phyloP scores from a whole-genome alignment of 2,797 vertebrate species.

The Oryzias sinensis region DNA sequence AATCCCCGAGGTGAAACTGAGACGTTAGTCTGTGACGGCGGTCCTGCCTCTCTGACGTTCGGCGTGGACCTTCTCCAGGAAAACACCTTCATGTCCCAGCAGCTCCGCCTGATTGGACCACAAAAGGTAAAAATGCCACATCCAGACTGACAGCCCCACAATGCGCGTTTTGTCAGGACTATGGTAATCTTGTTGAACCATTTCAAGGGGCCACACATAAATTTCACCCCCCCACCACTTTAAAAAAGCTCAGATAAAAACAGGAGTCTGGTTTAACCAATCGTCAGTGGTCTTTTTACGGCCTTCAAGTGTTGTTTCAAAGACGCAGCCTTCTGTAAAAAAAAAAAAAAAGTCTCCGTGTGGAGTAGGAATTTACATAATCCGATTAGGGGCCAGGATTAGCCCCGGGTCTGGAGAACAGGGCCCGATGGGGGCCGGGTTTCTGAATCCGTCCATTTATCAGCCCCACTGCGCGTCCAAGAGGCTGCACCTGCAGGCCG shows the following conservation, averaged over 20 bases:
- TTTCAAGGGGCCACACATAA: conserved; percentile 77
- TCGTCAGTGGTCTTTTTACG: conserved; percentile 79
- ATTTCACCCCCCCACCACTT: conserved; percentile 70
- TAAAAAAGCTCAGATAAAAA: conserved; percentile 67
- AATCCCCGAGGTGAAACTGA: conserved; percentile 69
- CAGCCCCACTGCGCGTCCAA: conserved; percentile 82
- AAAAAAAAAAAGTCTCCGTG: conserved; percentile 72
- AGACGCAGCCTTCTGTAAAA: conserved; percentile 76
- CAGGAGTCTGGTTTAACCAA: conserved; percentile 78
- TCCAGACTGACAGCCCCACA: conserved; percentile 77
- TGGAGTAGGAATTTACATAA: conserved; percentile 99
- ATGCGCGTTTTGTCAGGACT: conserved; percentile 78
- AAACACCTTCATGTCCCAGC: conserved; percentile 63
- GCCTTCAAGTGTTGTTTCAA: conserved; percentile 85
- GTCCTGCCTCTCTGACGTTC: conserved; percentile 57
- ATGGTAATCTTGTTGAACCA: conserved; percentile 81
- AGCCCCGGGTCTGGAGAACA: conserved; percentile 84
- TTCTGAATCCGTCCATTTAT: conserved; percentile 91
- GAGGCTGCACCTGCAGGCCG: conserved; percentile 88
- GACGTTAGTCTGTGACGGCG: conserved; percentile 57
- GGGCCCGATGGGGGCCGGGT: conserved; percentile 85
- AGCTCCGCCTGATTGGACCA: conserved; percentile 65
- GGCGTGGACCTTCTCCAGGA: conserved; percentile 48
- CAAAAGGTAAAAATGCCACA: conserved; percentile 75
- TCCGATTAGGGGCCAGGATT: conserved; percentile 94